Evolutionary conservation across 2,113 vertebrate genomes (phyloP), one percentile per base, ranked within the genome.

Genomic region (Petroica traversi): DNA sequence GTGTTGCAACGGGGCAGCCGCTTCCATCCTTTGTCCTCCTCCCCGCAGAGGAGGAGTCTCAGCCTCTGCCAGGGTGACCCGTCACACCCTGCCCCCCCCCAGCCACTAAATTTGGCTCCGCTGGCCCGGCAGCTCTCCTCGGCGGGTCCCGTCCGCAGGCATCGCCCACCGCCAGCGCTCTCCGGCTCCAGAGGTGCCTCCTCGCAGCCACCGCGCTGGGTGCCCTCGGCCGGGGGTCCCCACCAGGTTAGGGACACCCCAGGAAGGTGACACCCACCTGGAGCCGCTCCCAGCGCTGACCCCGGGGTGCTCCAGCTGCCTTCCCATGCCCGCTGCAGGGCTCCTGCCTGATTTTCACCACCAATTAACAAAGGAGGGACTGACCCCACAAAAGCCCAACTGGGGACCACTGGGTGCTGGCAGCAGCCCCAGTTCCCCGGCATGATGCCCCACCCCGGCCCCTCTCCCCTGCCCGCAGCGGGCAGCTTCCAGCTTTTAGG

Each of bases 21-120:
- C 93, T 95, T 97, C 96, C 94, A 93, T 95, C 91, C 95, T 95
- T 97, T 96, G 94, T 93, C 95, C 94, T 94, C 96, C 94, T 95
- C 91, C 92, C 89, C 45, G 12, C 95, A 94, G 96, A 96, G 96
- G 96, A 97, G 96, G 95, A 96, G 96, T 80, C 91, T 92, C 95
- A 95, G 51, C 83, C 61, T 86, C 57, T 94, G 91, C 96, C 95
- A 94, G 93, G 76, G 94, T 89, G 92, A 96, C 88, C 96, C 58
- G n/a, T 93, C 95, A 92, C 89, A 94, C 90, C 95, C 95, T 89
- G 33, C 0, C 2, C 31, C 55, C 43, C 43, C 24, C 13, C 45
- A 73, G 71, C 41, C 86, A 55, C 76, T 54, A 83, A 58, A 88
- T 72, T 75, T 28, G 14, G 63, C 93, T 88, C 91, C 4, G 4